A percentile compares a stretch with the other conserved stretches of the same genome.
Conservation (phyloP, 2,888 invertebrate genomes). For the Blomia tropicalis region DNA sequence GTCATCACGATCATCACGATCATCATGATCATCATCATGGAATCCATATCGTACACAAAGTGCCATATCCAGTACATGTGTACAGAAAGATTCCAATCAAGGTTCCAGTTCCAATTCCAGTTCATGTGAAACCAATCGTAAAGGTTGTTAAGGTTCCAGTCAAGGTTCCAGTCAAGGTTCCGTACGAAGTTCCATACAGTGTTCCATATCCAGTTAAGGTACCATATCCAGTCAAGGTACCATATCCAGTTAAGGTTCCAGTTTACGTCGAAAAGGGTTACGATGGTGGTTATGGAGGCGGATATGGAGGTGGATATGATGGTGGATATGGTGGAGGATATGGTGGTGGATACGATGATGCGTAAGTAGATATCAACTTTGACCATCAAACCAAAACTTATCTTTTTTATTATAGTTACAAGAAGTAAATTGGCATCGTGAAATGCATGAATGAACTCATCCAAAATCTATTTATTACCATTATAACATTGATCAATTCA, state of each 20-base stretch:
- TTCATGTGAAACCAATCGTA: conserved; percentile 4
- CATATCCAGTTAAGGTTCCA: neutral
- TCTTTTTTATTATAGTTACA: too few species aligned
- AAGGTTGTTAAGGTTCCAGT: neutral
- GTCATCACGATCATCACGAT: too few species aligned
- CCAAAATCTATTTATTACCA: too few species aligned
- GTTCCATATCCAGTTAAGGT: conserved; percentile 8
- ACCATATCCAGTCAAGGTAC: conserved; percentile 9
- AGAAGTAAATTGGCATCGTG: too few species aligned
- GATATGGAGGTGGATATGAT: neutral
- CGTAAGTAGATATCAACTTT: neutral
- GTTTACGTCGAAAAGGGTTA: neutral
- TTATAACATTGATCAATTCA: too few species aligned
- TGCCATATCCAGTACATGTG: neutral
- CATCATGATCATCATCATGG: neutral
- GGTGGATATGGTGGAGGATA: neutral
- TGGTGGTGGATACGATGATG: neutral
- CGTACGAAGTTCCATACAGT: conserved; percentile 14
- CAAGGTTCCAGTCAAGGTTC: conserved; percentile 7
- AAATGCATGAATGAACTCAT: too few species aligned
- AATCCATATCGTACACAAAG: neutral
- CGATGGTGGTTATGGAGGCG: conserved; percentile 4
- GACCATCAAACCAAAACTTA: too few species aligned
- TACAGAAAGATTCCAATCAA: neutral
- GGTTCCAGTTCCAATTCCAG: neutral